Evolutionary conservation across 2,888 invertebrate species (phyloP), one percentile per base, ranked within the genome.

Genomic region (Anorthoa munda): DNA sequence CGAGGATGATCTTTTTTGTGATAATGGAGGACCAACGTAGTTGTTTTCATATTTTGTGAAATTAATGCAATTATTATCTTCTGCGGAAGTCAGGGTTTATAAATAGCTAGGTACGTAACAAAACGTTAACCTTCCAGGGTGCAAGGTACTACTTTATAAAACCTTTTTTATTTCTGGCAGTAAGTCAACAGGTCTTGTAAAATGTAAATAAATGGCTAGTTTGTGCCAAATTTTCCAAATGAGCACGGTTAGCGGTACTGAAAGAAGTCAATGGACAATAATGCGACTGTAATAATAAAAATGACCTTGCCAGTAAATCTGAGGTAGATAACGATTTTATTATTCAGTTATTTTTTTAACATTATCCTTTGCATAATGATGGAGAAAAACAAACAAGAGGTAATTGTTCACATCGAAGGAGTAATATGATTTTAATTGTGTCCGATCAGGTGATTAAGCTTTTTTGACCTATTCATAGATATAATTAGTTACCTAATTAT

Each of bases 1-100:
- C 18, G 17, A 51, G 5, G 15, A 26, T 66, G 23, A 51, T 69
- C 1, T 80, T 72, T 78, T 77, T 82, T 80, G 61, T 64, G 15
- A 67, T 72, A 23, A 48, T 31, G 17, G 17, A 56, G 51, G 58
- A 23, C 11, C 21, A 53, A 26, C 11, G 21, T 60, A 39, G 67
- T 31, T 45, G 48, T 46, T 18, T 56, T 60, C 26, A 39, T 45
- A 15, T 39, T 76, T 66, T 23, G 55, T 66, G 7, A 55, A 53
- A 21, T 21, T 66, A 63, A 39, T 56, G 26, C 21, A 26, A 39
- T 31, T 46, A 31, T 7, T 26, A 17, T 12, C 17, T 71, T 18
- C 11, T 69, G 21, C 11, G 26, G 23, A 45, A 45, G 60, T 21
- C 4, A 4, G 13, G 5, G 4, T 59, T 59, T 4, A 31, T n/a